Conservation (phyloP, 2,797 vertebrate species). For the Amphiprion clarkii region DNA sequence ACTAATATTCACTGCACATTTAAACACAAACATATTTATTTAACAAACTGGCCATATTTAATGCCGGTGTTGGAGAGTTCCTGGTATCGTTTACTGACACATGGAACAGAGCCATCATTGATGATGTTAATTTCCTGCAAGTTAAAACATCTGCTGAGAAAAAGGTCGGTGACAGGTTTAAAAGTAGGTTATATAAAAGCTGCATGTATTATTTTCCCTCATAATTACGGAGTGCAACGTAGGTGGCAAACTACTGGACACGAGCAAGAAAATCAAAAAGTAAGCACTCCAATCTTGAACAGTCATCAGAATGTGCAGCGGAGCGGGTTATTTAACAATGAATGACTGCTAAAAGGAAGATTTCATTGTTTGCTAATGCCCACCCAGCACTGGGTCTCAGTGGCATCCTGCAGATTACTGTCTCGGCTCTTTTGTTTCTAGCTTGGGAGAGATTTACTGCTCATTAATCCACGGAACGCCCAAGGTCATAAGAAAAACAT, state of each 20-base stretch:
- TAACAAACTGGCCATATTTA: background rate
- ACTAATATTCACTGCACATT: too few relatives aligned
- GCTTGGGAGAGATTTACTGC: constrained; percentile 63
- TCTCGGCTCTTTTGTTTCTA: constrained; percentile 55
- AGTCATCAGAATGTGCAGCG: constrained; percentile 5
- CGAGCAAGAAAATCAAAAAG: background rate
- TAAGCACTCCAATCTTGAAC: constrained; percentile 16
- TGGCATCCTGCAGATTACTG: constrained; percentile 63
- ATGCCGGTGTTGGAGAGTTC: background rate
- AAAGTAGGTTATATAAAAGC: background rate
- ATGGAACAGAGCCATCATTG: background rate
- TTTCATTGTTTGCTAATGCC: constrained; percentile 43
- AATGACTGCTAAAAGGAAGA: constrained; percentile 34
- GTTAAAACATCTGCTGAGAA: background rate
- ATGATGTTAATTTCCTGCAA: constrained; percentile 1
- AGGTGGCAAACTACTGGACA: background rate
- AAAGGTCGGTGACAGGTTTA: background rate
- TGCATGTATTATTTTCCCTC: background rate
- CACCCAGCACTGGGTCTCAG: constrained; percentile 51
- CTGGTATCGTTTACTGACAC: background rate
- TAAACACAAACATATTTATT: too few relatives aligned
- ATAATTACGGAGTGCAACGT: constrained; percentile 16
- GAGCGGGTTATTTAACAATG: constrained; percentile 25
- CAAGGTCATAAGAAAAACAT: constrained; percentile 57
- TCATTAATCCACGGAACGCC: constrained; percentile 62